Percentiles rank a stretch among this genome's conserved stretches.
Evolutionary conservation across 1,140 invertebrate species (phyloP).

Genomic region (Apis cerana): DNA sequence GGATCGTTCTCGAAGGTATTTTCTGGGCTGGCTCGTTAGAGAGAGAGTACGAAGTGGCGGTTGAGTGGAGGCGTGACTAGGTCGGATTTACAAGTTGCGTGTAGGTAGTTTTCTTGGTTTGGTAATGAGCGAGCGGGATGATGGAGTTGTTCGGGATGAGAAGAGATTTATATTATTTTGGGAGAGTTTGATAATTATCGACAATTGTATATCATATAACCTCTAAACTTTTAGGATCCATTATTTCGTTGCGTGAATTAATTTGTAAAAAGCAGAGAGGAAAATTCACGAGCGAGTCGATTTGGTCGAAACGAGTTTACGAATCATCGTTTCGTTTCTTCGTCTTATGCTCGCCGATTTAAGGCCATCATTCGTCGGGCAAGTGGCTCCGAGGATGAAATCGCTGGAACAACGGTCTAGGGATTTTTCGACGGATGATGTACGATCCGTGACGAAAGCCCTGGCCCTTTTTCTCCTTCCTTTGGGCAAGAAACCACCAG

Average conservation of each 20-base stretch:
- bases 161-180: no score
- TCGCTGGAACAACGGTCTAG: slow-evolving; percentile 14
- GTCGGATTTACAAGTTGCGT: background rate
- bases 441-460: slow-evolving; percentile 37
- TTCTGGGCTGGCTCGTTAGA: slow-evolving; percentile 13
- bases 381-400: background rate
- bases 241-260: no score
- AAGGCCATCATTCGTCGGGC: background rate
- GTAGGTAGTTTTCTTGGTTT: background rate
- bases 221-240: no score
- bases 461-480: slow-evolving; percentile 30
- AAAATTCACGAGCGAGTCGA: no score
- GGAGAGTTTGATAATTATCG: no score
- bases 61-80: background rate
- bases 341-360: background rate
- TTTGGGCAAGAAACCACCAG: slow-evolving; percentile 37
- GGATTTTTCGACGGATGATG: slow-evolving; percentile 18
- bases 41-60: background rate
- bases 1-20: slow-evolving; percentile 10
- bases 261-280: no score
- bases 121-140: background rate
- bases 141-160: no score
- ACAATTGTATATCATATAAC: no score
- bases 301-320: background rate
- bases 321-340: background rate